These are phyloP conservation scores for Deroplatys truncata DNA, from an alignment of 2,888 invertebrate species.

Conservation along the genomic window DNA sequence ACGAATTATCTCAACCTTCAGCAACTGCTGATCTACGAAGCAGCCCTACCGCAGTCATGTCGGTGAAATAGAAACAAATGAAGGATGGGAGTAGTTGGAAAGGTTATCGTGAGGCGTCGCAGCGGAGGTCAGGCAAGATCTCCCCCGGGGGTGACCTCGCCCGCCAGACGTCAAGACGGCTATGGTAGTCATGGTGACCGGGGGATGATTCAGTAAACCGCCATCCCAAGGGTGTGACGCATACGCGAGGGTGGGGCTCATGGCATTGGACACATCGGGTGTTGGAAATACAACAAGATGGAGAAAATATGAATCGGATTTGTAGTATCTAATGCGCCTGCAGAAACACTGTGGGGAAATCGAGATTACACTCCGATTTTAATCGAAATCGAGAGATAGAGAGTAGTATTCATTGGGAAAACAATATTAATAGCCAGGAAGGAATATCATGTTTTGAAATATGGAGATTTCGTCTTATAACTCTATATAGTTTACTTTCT, in stretches of 20 bases:
- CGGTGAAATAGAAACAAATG: not conserved
- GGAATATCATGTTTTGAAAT: too few relatives aligned
- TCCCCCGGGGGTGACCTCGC: not conserved
- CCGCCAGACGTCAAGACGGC: not conserved
- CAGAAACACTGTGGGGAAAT: too few relatives aligned
- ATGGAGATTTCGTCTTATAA: too few relatives aligned
- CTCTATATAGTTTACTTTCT: too few relatives aligned
- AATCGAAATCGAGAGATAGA: too few relatives aligned
- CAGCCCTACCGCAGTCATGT: not conserved
- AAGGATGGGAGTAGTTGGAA: not conserved
- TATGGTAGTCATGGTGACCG: slow-evolving; percentile 7
- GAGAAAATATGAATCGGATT: not conserved
- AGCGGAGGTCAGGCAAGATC: not conserved
- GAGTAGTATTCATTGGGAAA: too few relatives aligned
- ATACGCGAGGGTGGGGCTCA: not conserved
- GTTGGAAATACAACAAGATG: not conserved
- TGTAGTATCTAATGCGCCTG: not conserved
- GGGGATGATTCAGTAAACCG: slow-evolving; percentile 8
- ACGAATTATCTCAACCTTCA: not conserved
- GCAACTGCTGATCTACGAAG: not conserved
- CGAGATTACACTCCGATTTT: too few relatives aligned
- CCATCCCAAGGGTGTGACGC: not conserved
- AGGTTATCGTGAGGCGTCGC: not conserved
- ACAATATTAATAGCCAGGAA: too few relatives aligned
- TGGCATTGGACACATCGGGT: not conserved